Percentiles rank a stretch among this genome's conserved stretches.
phyloP scores from a whole-genome alignment of 2,888 invertebrate genomes.

The Lasioglossum lativentre region DNA sequence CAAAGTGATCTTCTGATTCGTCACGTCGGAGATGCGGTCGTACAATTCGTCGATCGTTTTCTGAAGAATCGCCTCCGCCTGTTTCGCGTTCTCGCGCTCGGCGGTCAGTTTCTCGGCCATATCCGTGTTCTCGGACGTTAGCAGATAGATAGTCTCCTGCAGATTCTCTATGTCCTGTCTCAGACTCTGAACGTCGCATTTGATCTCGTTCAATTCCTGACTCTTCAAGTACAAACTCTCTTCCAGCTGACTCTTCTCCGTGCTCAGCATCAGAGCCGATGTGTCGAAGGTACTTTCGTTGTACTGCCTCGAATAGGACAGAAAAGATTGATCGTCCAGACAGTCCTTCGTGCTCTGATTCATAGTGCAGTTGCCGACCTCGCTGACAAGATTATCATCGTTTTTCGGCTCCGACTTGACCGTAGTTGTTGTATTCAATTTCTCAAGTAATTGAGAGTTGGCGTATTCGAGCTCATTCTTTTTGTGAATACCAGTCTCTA shows the following conservation, averaged over 20 bases:
- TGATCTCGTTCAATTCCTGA: conserved; percentile 77
- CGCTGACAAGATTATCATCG: background rate
- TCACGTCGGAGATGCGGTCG: conserved; percentile 65
- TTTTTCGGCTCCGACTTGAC: background rate
- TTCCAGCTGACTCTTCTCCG: conserved; percentile 72
- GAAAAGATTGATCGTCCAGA: background rate
- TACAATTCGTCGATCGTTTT: conserved; percentile 72
- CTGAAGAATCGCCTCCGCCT: conserved; percentile 64
- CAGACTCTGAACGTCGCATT: conserved; percentile 74
- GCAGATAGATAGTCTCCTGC: conserved; percentile 73
- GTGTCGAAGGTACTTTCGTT: conserved; percentile 36
- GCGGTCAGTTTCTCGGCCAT: conserved; percentile 72
- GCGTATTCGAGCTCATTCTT: conserved; percentile 20
- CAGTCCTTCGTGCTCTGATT: conserved; percentile 33
- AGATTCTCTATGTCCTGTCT: conserved; percentile 75
- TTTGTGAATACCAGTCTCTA: background rate
- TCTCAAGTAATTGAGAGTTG: background rate
- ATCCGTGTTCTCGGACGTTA: conserved; percentile 79
- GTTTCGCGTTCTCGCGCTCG: conserved; percentile 67
- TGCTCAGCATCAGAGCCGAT: conserved; percentile 28
- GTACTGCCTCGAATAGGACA: conserved; percentile 2
- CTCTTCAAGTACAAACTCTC: conserved; percentile 72
- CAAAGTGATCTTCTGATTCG: conserved; percentile 68
- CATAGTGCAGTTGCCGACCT: conserved; percentile 21
- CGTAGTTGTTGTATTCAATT: background rate